phyloP scores from a whole-genome alignment of 2,113 vertebrate genomes.

The Oryzias javanicus region DNA sequence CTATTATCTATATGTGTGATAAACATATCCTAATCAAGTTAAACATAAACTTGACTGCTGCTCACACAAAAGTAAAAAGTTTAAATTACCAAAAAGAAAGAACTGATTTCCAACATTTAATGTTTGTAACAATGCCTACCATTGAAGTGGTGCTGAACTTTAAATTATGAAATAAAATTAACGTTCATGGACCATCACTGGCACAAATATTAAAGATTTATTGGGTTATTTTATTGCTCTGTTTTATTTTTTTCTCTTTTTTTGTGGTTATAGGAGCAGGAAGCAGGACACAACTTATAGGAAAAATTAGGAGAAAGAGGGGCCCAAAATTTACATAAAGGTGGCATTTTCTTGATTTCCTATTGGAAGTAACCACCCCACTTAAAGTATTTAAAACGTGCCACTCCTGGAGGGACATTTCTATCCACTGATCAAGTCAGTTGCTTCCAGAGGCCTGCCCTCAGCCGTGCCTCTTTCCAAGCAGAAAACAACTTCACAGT shows the following conservation, averaged over 20 bases:
- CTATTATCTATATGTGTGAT: too few species aligned
- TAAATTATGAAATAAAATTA: slow-evolving; percentile 1
- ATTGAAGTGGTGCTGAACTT: slow-evolving; percentile 10
- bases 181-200: slow-evolving; percentile 21
- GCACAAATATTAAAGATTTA: slow-evolving; percentile 5
- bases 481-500: slow-evolving; percentile 39
- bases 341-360: slow-evolving; percentile 60
- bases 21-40: too few species aligned
- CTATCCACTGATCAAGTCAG: slow-evolving; percentile 24
- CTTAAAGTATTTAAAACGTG: slow-evolving; percentile 44
- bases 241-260: background rate
- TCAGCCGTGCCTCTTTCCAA: slow-evolving; percentile 21
- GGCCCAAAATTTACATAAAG: slow-evolving; percentile 47
- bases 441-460: slow-evolving; percentile 17
- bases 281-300: background rate
- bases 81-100: too few species aligned
- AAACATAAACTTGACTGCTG: too few species aligned
- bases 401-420: slow-evolving; percentile 41
- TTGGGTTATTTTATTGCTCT: background rate
- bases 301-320: slow-evolving; percentile 40
- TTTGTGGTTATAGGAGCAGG: slow-evolving; percentile 1
- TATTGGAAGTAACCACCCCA: slow-evolving; percentile 46
- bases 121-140: background rate
- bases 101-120: too few species aligned
- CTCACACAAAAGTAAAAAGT: too few species aligned